These are phyloP conservation scores for Nyctibius bracteatus DNA, from an alignment of 2,113 vertebrate genomes.

Conservation along the genomic window DNA sequence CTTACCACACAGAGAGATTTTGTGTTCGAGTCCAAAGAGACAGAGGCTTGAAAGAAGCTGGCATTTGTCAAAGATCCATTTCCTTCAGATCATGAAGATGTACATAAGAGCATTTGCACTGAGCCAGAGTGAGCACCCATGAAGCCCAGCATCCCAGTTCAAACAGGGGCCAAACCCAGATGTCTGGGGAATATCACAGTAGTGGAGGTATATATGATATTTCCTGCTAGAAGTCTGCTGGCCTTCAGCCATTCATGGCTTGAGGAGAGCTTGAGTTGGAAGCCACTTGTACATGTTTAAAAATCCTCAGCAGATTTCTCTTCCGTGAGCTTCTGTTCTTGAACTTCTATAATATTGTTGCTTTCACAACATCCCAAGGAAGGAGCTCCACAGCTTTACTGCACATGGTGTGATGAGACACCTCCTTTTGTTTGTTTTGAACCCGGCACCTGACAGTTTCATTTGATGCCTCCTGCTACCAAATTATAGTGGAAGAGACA, in stretches of 20 bases:
- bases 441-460: neutral
- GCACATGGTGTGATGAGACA: neutral
- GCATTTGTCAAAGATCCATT: neutral
- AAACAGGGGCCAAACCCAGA: neutral
- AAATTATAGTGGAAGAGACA: neutral
- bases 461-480: neutral
- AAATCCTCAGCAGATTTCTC: neutral
- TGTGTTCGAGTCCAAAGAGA: neutral
- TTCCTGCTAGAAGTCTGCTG: neutral
- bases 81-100: neutral
- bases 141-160: neutral
- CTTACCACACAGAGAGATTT: neutral
- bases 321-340: neutral
- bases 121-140: neutral
- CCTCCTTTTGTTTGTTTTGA: constrained; percentile 9
- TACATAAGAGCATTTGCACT: neutral
- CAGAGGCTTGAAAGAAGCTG: neutral
- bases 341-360: neutral
- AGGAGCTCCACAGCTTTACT: neutral
- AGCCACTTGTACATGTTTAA: neutral
- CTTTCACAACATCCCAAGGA: neutral
- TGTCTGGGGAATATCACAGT: neutral
- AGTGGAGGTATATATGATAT: neutral
- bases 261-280: neutral
- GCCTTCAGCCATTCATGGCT: neutral